Base-by-base conservation (phyloP, 2,888 invertebrate species). In the Lottia scabra region DNA sequence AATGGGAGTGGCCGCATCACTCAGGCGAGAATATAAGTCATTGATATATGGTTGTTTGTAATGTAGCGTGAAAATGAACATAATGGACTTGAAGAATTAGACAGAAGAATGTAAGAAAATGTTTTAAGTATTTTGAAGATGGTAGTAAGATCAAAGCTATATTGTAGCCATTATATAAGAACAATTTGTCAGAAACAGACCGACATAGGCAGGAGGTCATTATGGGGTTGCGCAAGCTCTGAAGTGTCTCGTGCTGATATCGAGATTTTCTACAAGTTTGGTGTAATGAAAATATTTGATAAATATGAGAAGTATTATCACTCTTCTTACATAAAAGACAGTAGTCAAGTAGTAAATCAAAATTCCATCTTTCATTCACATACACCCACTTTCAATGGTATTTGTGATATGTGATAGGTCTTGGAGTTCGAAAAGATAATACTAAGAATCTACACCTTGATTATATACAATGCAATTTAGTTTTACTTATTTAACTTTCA, bases 1-100 rank as follows among this genome's bases (percentile, higher is more conserved):
- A 23, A 56, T 19, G 56, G 56, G 56, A 56, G 56, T 19, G 56
- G 23, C 56, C 13, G 56, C 56, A 23, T 56, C 56, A 56, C 56
- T 56, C 56, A 56, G 19, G 56, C 56, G 56, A 19, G 13, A 56
- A 56, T 56, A 23, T 56, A 56, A 56, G 56, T 56, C 56, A 56
- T 56, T 56, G 56, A 56, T 56, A 56, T 56, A 56, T 56, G 56
- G 56, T 56, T 56, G 19, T 56, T 56, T 23, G 56, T 23, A 56
- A 56, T 56, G 56, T 56, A 56, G 56, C 56, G 56, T 56, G 23
- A 56, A 56, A 19, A 19, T 56, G 56, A 23, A 56, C 56, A 56
- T 56, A 56, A 56, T 56, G 19, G 38, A 23, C 56, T 23, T 19
- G 23, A 56, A 56, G 56, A 56, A 56, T 56, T 23, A 19, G 23